These are phyloP conservation scores for Callipepla californica DNA, from an alignment of 2,113 vertebrate genomes.

Conservation along the genomic window DNA sequence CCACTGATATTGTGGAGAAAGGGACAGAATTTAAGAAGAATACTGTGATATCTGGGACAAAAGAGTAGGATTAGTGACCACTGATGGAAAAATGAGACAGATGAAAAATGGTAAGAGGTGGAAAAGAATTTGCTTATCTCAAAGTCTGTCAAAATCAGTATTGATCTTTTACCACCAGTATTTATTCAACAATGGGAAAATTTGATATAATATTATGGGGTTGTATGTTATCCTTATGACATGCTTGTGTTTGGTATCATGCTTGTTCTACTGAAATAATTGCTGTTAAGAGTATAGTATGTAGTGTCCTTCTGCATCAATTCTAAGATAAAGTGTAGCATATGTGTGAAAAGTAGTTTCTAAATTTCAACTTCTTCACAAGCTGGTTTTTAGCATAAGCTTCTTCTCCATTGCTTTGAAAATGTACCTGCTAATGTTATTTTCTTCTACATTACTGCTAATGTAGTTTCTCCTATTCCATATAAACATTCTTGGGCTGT, in stretches of 20 bases:
- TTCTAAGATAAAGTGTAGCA: not conserved
- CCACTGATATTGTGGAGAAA: not conserved
- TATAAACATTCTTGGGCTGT: not conserved
- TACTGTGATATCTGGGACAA: not conserved
- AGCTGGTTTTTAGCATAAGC: not conserved
- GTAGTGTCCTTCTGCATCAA: not conserved
- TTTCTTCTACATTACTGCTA: not conserved
- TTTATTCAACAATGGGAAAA: not conserved
- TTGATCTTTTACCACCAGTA: not conserved
- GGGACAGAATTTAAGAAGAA: not conserved
- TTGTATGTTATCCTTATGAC: not conserved
- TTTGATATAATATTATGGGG: not conserved
- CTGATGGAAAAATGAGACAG: not conserved
- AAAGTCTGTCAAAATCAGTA: not conserved
- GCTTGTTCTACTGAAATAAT: not conserved
- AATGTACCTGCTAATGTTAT: not conserved
- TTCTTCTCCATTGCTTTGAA: not conserved
- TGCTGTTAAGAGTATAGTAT: not conserved
- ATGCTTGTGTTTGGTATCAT: not conserved
- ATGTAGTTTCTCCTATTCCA: not conserved
- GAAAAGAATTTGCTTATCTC: not conserved
- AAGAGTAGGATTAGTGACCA: fast-evolving
- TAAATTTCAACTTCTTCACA: not conserved
- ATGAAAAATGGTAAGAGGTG: not conserved
- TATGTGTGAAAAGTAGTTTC: not conserved